Percentiles rank a stretch among this genome's conserved stretches.
Conservation (phyloP, 1,140 invertebrate species). For the Aphaenogaster rudis region DNA sequence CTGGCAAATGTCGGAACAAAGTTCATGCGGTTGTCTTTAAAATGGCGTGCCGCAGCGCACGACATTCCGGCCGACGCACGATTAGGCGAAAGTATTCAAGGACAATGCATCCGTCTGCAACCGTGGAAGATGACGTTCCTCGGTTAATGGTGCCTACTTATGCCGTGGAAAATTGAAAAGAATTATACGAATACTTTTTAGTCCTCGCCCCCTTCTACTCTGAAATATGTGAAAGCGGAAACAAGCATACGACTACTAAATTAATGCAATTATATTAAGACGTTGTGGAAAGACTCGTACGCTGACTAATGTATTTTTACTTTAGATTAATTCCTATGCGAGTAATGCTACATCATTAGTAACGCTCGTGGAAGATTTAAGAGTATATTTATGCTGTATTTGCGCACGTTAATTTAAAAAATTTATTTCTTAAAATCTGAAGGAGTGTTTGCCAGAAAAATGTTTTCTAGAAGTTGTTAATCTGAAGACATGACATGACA, state of each 20-base stretch:
- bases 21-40: conserved; percentile 56
- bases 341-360: not conserved
- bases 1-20: conserved; percentile 32
- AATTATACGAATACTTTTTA: not conserved
- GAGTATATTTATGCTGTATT: not conserved
- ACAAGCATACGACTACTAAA: not conserved
- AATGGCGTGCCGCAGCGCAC: conserved; percentile 65
- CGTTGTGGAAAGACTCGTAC: not conserved
- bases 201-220: not conserved
- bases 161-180: conserved; percentile 47
- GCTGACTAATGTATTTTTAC: conserved; percentile 17
- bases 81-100: conserved; percentile 79
- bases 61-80: conserved; percentile 65
- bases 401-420: not conserved
- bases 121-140: conserved; percentile 54
- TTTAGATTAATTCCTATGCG: not conserved
- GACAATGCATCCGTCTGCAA: conserved; percentile 68
- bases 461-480: not conserved
- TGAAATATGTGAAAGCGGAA: conserved; percentile 5
- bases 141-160: conserved; percentile 65
- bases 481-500: not conserved
- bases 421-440: not conserved
- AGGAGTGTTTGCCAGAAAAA: not conserved
- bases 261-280: conserved; percentile 13
- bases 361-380: not conserved